phyloP scores from a whole-genome alignment of 1,140 invertebrate species.

The Bombus confusus region DNA sequence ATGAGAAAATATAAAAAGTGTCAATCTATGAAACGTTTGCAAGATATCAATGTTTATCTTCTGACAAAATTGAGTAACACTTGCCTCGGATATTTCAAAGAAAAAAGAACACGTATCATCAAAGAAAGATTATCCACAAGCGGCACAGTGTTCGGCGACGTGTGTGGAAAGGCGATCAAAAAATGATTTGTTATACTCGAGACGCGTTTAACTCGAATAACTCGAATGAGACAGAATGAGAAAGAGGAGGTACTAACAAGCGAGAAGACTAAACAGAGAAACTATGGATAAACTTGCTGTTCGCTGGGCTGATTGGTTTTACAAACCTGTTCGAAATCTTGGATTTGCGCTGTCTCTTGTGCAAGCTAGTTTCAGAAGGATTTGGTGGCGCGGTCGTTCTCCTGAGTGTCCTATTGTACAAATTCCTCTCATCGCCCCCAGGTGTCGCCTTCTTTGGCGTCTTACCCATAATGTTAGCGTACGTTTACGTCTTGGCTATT shows the following conservation, averaged over 20 bases:
- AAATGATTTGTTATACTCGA: background rate
- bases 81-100: constrained; percentile 7
- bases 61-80: constrained; percentile 7
- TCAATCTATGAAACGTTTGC: background rate
- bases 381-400: constrained; percentile 68
- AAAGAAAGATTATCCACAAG: constrained; percentile 3
- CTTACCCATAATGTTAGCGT: constrained; percentile 71
- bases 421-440: constrained; percentile 78
- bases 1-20: background rate
- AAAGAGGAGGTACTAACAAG: background rate
- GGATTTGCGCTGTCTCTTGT: constrained; percentile 68
- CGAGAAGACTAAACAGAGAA: background rate
- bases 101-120: background rate
- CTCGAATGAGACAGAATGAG: background rate
- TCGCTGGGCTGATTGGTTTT: constrained; percentile 67
- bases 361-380: constrained; percentile 68
- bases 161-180: constrained; percentile 7
- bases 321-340: constrained; percentile 76
- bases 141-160: background rate
- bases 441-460: constrained; percentile 75
- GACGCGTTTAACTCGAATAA: background rate
- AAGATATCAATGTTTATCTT: constrained; percentile 16
- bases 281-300: constrained; percentile 48
- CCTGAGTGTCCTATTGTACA: constrained; percentile 72
- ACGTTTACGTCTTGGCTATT: constrained; percentile 54